Conservation (phyloP, 2,797 vertebrate genomes). For the Cossypha caffra region DNA sequence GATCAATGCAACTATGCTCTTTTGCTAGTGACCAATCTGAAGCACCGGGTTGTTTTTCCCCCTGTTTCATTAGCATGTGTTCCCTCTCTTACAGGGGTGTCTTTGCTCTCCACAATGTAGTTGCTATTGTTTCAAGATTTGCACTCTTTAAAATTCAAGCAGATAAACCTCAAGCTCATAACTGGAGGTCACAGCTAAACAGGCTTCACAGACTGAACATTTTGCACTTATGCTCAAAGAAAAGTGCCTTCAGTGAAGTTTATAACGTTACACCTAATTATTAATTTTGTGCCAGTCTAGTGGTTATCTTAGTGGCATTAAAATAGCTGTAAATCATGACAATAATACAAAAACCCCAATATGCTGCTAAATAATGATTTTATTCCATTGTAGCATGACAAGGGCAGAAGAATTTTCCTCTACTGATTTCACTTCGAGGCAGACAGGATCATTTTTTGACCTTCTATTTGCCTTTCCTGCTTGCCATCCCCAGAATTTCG, state of each 20-base stretch:
- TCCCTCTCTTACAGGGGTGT: accelerated
- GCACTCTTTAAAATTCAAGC: neutral
- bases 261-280: neutral
- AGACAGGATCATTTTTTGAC: neutral
- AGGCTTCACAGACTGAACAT: neutral
- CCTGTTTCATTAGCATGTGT: accelerated
- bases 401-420: neutral
- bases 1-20: neutral
- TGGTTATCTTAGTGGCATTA: neutral
- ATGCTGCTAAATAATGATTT: neutral
- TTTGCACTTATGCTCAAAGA: neutral
- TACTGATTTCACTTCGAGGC: neutral
- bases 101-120: neutral
- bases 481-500: neutral
- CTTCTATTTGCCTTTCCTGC: neutral
- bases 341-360: neutral
- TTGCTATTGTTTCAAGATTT: neutral
- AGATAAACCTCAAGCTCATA: neutral
- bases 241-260: neutral
- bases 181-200: neutral
- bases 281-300: neutral
- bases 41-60: accelerated
- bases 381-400: neutral
- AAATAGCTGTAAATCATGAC: neutral
- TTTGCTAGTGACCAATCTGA: neutral